Evolutionary conservation across 2,797 vertebrate genomes (phyloP), one percentile per base, ranked within the genome.

Genomic region (Sebastiscus albofasciatus): DNA sequence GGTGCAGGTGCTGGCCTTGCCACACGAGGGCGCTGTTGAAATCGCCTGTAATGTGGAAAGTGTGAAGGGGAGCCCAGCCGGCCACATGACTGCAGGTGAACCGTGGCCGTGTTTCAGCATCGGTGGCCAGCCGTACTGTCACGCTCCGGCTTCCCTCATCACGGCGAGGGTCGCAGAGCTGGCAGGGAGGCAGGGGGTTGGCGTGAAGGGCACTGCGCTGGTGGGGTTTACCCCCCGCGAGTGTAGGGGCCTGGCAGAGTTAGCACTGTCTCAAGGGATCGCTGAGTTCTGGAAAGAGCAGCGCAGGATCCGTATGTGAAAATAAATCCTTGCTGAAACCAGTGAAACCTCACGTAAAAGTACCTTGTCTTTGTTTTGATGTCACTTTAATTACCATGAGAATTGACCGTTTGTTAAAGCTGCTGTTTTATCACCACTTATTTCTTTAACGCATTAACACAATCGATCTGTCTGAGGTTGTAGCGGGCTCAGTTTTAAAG

Each of bases 1-100:
- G 0, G 90, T 97, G 34, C 96, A 96, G 88, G 95, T 92, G 4
- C 90, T 96, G 67, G 91, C 95, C 9, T 90, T 97, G 85, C 96
- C 94, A 31, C 94, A 95, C 1, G 85, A 89, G 42, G 95, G 95
- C 20, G 83, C 92, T 26, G 93, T 93, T 36, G 94, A 97, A 86
- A 94, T 96, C 2, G 96, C 95, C 67, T 96, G 95, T 73, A 97
- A 95, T 0, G 82, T 97, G 42, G 96, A 97, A 86, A 95, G 90
- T 42, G 91, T 96, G 82, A 83, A 84, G 69, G 88, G 89, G 8
- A 12, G 4, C n/a, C 67, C 75, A 2, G 69, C 83, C 0, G 0
- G 34, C n/a, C 54, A 54, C 46, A 3, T 11, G 67, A 26, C 46
- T 2, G 10, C 56, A 18, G 70, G 60, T 5, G 72, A 85, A 14